Percentiles rank a stretch among this genome's conserved stretches.
Conservation (phyloP, 2,797 vertebrate genomes). For the Pseudomugil tenellus region DNA sequence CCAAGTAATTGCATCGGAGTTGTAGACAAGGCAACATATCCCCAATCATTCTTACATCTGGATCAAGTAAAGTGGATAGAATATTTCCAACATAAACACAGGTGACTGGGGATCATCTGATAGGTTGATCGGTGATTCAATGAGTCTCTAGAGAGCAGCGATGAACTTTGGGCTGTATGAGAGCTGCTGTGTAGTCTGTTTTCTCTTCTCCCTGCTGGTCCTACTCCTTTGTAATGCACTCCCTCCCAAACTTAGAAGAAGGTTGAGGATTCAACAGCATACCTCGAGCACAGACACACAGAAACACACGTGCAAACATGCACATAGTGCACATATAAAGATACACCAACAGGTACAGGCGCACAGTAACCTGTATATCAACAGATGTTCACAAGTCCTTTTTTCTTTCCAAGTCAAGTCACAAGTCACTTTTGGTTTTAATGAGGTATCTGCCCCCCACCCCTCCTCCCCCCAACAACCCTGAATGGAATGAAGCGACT, state of each 20-base stretch:
- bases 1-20: conserved; percentile 34
- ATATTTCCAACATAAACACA: conserved; percentile 34
- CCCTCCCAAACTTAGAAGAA: conserved; percentile 51
- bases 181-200: conserved; percentile 46
- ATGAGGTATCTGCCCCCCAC: no score
- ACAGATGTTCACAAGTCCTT: no score
- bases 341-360: neutral
- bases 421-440: no score
- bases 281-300: neutral
- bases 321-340: neutral
- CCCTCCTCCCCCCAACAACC: no score
- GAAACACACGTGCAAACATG: neutral
- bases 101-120: conserved; percentile 31
- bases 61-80: conserved; percentile 19
- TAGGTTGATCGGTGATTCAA: conserved; percentile 44
- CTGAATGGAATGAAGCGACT: no score
- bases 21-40: conserved; percentile 23
- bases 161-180: conserved; percentile 47
- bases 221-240: conserved; percentile 61
- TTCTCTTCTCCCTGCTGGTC: conserved; percentile 49
- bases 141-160: conserved; percentile 49
- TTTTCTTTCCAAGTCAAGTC: no score
- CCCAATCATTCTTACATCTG: conserved; percentile 33
- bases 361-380: no score
- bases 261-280: conserved; percentile 12